A percentile compares a stretch with the other conserved stretches of the same genome.
Evolutionary conservation across 2,797 vertebrate species (phyloP).

Genomic region (Lepus oiostolus): DNA sequence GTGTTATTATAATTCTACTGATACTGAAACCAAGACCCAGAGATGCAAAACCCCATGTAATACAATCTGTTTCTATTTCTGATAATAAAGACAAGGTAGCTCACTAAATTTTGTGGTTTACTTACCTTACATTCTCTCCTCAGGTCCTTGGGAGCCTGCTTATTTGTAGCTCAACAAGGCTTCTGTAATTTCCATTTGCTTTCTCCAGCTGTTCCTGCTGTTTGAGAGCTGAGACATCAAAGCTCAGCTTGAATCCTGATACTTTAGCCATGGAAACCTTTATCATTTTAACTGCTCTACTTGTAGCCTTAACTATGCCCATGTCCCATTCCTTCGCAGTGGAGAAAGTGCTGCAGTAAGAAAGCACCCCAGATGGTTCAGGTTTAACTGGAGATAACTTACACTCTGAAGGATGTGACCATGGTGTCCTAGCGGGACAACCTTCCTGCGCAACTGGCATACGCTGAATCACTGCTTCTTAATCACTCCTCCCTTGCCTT

Average conservation of each 20-base stretch:
- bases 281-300: constrained; percentile 70
- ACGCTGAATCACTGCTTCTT: constrained; percentile 6
- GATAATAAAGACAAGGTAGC: constrained; percentile 61
- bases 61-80: constrained; percentile 64
- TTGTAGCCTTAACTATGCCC: constrained; percentile 54
- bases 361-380: constrained; percentile 34
- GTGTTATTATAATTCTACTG: constrained; percentile 56
- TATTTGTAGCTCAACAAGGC: constrained; percentile 75
- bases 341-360: constrained; percentile 57
- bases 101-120: constrained; percentile 59
- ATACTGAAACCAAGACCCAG: constrained; percentile 41
- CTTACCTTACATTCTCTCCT: constrained; percentile 43
- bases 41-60: constrained; percentile 43
- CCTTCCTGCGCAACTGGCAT: background rate
- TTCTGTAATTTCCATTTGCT: constrained; percentile 73
- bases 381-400: constrained; percentile 64
- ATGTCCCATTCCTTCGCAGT: constrained; percentile 37
- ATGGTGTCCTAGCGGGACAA: constrained; percentile 25
- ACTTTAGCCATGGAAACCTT: constrained; percentile 68
- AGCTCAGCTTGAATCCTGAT: constrained; percentile 68
- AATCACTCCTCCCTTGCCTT: background rate
- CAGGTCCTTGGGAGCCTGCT: constrained; percentile 39
- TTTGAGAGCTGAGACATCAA: constrained; percentile 67
- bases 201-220: constrained; percentile 72
- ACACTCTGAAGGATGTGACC: background rate